A percentile compares a stretch with the other conserved stretches of the same genome.
Evolutionary conservation across 2,797 vertebrate species (phyloP).

Genomic region (Molossus molossus): DNA sequence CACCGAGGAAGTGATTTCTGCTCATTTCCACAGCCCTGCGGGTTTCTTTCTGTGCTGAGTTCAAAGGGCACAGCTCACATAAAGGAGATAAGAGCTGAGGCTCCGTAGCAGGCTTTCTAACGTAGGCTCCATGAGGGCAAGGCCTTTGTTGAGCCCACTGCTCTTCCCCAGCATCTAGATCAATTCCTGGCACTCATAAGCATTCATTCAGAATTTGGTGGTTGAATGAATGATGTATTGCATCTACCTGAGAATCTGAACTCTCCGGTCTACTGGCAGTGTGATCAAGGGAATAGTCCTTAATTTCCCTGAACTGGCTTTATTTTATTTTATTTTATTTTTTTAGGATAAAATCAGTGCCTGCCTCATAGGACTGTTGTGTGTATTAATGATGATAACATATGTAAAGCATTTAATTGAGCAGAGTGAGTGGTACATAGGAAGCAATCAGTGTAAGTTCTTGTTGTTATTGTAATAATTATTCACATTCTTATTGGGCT

Average conservation of each 20-base stretch:
- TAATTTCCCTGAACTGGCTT: background rate
- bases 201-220: background rate
- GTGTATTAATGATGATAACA: background rate
- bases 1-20: background rate
- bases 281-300: background rate
- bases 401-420: background rate
- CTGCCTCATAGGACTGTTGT: background rate
- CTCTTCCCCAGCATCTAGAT: background rate
- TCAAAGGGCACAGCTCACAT: background rate
- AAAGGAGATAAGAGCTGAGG: background rate
- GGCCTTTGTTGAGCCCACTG: background rate
- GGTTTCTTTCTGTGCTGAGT: background rate
- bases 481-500: background rate
- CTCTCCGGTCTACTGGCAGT: background rate
- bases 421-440: background rate
- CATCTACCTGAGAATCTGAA: background rate
- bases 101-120: background rate
- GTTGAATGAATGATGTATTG: background rate
- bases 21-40: background rate
- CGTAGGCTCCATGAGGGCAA: background rate
- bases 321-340: slow-evolving; percentile 9
- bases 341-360: background rate
- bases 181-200: background rate
- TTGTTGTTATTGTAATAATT: background rate
- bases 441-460: background rate